Base-by-base conservation (phyloP, 2,888 invertebrate genomes). In the Eupsilia transversa region DNA sequence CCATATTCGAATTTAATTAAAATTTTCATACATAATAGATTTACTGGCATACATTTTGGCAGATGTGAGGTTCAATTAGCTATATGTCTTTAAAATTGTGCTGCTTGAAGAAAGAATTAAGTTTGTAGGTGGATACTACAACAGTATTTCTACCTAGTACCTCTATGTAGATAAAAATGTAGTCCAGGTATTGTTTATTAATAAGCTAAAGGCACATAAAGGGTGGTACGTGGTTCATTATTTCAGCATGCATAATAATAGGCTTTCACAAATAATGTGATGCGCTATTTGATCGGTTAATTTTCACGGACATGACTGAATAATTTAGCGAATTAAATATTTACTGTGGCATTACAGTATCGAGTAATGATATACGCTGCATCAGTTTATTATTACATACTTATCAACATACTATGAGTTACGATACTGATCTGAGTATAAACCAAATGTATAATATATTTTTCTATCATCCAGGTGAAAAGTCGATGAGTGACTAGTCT, bases 1-100 rank as follows among this genome's bases (percentile, higher is more conserved):
- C 87, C 88, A 89, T 87, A 92, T 90, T 89, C 88, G 80, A 84
- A 87, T 89, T 92, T 92, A 89, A 93, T 91, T 91, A 90, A 91
- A 87, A 91, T 90, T 88, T 89, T 89, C 89, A 89, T 89, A 89
- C 85, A 87, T 86, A 85, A 86, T 83, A 85, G 70, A 82, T 85
- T 85, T 84, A 77, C 71, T 74, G 71, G 75, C 83, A 85, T 74
- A 82, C 64, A 85, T 82, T 85, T 78, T 81, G 57, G 59, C 66
- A 71, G 60, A 57, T 75, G 54, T 83, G 68, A 56, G 38, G 49
- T 77, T 70, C 61, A 66, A 75, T 72, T 66, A 41, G 43, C 41
- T 65, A 49, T 69, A 6, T 74, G 65, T 77, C 71, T 85, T 73
- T 20, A 23, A 57, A 69, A 69, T 72, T 54, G 2, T 27, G 14